phyloP scores from a whole-genome alignment of 1,140 invertebrate species.

The Scylla paramamosain region DNA sequence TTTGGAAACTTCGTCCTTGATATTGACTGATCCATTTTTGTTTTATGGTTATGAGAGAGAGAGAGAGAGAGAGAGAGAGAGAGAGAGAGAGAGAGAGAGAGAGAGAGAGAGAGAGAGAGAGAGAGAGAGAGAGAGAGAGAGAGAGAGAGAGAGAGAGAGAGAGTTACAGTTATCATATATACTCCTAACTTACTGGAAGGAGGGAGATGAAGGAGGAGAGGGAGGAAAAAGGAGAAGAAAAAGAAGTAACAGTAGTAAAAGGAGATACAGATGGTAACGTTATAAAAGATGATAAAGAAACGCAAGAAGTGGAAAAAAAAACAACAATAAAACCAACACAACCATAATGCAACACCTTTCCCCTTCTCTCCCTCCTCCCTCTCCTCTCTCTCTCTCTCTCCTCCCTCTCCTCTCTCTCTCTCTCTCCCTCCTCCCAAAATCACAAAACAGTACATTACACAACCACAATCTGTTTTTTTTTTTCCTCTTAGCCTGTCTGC shows the following conservation, averaged over 20 bases:
- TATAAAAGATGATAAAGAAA: too few relatives aligned
- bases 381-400: background rate
- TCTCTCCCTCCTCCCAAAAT: too few relatives aligned
- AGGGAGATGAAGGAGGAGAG: too few relatives aligned
- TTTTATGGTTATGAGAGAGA: background rate
- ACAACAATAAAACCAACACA: background rate
- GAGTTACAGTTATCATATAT: background rate
- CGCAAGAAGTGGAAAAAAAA: too few relatives aligned
- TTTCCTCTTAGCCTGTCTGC: too few relatives aligned
- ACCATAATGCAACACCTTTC: too few relatives aligned
- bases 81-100: constrained; percentile 40
- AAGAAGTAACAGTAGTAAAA: background rate
- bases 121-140: background rate
- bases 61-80: background rate
- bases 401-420: background rate
- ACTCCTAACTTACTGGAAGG: too few relatives aligned
- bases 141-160: constrained; percentile 40
- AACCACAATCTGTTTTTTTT: too few relatives aligned
- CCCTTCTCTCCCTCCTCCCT: background rate
- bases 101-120: background rate
- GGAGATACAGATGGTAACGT: too few relatives aligned
- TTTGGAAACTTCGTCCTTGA: too few relatives aligned
- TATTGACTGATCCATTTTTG: too few relatives aligned
- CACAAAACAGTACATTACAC: too few relatives aligned
- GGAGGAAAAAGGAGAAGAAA: background rate